Evolutionary conservation across 2,888 invertebrate genomes (phyloP).

Genomic region (Lasioglossum vierecki): DNA sequence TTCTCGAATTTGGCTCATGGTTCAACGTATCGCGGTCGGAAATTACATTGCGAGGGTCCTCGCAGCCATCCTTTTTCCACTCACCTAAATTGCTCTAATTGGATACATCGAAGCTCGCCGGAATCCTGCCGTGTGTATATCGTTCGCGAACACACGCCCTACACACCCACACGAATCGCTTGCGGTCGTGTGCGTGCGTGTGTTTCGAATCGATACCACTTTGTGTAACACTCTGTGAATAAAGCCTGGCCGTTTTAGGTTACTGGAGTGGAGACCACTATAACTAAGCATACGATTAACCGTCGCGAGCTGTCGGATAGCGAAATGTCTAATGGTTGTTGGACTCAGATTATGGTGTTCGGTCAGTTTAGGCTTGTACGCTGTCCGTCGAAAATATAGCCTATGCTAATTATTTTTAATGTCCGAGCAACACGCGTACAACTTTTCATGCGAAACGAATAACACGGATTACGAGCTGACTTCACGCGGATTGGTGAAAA

Average conservation of each 20-base stretch:
- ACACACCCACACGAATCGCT: not conserved
- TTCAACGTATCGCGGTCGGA: constrained; percentile 20
- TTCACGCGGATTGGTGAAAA: not conserved
- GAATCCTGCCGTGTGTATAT: not conserved
- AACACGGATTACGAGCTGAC: not conserved
- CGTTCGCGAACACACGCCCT: not conserved
- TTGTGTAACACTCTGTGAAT: constrained; percentile 44
- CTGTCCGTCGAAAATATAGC: not conserved
- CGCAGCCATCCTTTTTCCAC: constrained; percentile 19
- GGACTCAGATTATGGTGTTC: not conserved
- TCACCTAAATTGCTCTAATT: constrained; percentile 53
- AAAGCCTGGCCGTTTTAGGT: constrained; percentile 38
- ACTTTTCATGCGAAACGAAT: not conserved
- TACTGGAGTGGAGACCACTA: constrained; percentile 27
- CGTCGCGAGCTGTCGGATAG: not conserved
- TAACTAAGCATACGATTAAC: not conserved
- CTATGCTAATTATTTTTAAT: not conserved
- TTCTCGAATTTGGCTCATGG: constrained; percentile 32
- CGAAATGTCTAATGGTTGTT: not conserved
- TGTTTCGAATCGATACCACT: constrained; percentile 55
- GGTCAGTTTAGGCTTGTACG: not conserved
- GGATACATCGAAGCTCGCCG: constrained; percentile 32
- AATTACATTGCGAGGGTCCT: constrained; percentile 28
- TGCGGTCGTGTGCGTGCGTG: constrained; percentile 6
- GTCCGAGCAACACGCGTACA: not conserved